phyloP scores from a whole-genome alignment of 2,888 invertebrate genomes.

The Drosophila recens region DNA sequence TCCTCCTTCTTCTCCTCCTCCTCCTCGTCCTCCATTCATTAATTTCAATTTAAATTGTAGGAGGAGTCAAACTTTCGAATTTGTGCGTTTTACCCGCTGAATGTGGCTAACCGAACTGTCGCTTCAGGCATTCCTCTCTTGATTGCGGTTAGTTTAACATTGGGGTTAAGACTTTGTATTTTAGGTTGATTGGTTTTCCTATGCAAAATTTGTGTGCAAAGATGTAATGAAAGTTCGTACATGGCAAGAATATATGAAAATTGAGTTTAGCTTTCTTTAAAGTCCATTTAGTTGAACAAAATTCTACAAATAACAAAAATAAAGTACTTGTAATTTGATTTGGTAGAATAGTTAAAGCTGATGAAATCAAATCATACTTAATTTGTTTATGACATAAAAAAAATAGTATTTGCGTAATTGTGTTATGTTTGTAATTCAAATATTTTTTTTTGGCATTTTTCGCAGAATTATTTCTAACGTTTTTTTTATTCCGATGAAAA shows the following conservation, averaged over 20 bases:
- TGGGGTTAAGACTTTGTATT: slow-evolving; percentile 13
- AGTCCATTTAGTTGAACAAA: not conserved
- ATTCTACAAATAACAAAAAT: not conserved
- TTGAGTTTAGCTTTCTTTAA: not conserved
- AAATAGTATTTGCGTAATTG: not conserved
- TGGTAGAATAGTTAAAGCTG: too few relatives aligned
- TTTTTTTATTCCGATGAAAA: too few relatives aligned
- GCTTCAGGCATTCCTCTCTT: slow-evolving; percentile 47
- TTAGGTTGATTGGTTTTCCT: slow-evolving; percentile 34
- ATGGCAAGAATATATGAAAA: slow-evolving; percentile 1
- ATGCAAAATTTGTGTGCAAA: slow-evolving; percentile 10
- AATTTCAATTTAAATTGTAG: slow-evolving; percentile 66
- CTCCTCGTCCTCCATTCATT: slow-evolving; percentile 18
- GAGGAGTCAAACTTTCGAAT: slow-evolving; percentile 31
- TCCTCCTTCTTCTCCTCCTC: not conserved
- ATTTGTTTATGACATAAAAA: too few relatives aligned
- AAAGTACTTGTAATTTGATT: too few relatives aligned
- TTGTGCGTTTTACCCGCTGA: slow-evolving; percentile 28
- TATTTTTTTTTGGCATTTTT: too few relatives aligned
- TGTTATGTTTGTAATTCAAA: not conserved
- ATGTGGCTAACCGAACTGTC: slow-evolving; percentile 56
- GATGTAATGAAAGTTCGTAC: slow-evolving; percentile 22
- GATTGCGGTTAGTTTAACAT: slow-evolving; percentile 51
- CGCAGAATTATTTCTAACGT: too few relatives aligned
- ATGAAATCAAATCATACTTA: too few relatives aligned